Base-by-base conservation (phyloP, 2,113 vertebrate species). In the Onychostruthus taczanowskii region DNA sequence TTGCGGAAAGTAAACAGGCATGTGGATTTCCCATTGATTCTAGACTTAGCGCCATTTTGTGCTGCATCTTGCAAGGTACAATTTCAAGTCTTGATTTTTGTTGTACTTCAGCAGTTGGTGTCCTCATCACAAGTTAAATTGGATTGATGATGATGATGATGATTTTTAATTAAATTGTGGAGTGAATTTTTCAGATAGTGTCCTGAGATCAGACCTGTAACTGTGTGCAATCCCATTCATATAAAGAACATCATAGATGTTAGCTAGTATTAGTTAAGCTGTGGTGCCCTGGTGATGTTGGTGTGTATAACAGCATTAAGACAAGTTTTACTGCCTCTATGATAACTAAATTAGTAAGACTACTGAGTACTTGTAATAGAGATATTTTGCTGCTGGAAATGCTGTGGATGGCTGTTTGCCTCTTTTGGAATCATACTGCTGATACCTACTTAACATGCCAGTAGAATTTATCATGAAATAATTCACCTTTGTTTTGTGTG, bases 1-100 rank as follows among this genome's bases (percentile, higher is more conserved):
- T 97, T 99, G 76, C 98, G 99, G 66, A 99, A 99, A 96, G 99
- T 99, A 64, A 99, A 99, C 89, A 98, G 99, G 75, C 99, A 99
- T 39, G 99, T 99, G 72, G 99, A 99, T 97, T 99, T 99, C 88
- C 99, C 99, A 30, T 94, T 99, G 35, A 84, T 98, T 76, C 97
- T 99, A 97, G 99, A 99, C 96, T 97, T 99, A 75, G 98, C 99
- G 88, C 99, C 99, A 4, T 99, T 99, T 95, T 99, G 99, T 98
- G 99, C 99, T 49, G 98, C 98, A 44, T 96, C 98, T 82, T 99
- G 99, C 98, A 99, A 99, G 99, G 99, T 99, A 98, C 35, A 9
- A 27, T 82, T 86, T 95, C 66, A 58, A 15, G 72, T 77, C 78
- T 73, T 77, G 69, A 23, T 61, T 85, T 89, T 63, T 83, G 55